These are phyloP conservation scores for Pseudopodoces humilis DNA, from an alignment of 2,113 vertebrate species.

Conservation along the genomic window DNA sequence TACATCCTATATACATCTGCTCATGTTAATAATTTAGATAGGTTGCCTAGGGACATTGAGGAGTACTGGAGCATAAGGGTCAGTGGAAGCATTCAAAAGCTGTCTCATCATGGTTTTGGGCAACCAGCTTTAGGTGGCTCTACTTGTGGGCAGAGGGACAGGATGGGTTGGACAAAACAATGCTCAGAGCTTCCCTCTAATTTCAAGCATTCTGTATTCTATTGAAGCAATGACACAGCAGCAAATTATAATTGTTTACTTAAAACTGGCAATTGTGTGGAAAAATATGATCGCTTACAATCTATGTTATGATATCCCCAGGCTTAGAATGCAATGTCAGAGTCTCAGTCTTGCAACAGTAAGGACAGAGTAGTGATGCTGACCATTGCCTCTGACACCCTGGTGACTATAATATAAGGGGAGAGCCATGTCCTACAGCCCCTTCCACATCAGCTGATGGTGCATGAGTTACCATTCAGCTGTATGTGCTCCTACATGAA, in stretches of 20 bases:
- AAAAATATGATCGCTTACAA: not conserved
- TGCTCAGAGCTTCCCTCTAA: not conserved
- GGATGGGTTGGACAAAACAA: not conserved
- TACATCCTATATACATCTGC: not conserved
- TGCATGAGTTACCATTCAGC: not conserved
- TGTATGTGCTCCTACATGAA: accelerated
- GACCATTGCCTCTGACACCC: not conserved
- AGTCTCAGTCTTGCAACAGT: not conserved
- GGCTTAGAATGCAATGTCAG: not conserved
- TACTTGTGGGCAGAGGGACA: not conserved
- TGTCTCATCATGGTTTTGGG: not conserved
- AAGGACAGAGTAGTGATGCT: not conserved
- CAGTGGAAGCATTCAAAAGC: not conserved
- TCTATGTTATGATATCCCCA: not conserved
- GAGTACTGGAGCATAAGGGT: not conserved
- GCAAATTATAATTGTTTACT: not conserved
- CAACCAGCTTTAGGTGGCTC: not conserved
- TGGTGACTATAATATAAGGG: not conserved
- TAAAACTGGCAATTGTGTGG: not conserved
- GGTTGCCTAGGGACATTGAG: not conserved
- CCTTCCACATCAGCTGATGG: not conserved
- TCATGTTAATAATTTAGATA: not conserved
- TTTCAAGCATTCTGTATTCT: not conserved
- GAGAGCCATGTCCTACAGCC: not conserved
- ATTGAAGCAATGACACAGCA: not conserved